These are phyloP conservation scores for Drosophila albomicans DNA, from an alignment of 1,140 invertebrate species.

Conservation along the genomic window DNA sequence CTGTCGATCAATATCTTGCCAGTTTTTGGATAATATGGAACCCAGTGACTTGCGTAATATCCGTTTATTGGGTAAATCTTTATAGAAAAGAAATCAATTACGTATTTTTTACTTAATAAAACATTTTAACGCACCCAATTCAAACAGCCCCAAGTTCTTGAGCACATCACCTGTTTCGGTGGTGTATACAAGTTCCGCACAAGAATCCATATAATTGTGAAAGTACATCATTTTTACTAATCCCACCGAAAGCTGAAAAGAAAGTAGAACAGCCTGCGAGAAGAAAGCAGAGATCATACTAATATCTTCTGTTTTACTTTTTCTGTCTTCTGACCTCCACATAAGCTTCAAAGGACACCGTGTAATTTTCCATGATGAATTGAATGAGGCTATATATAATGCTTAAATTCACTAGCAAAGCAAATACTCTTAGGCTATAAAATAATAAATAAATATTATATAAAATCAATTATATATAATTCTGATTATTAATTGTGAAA, in stretches of 20 bases:
- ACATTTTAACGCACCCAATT: constrained; percentile 42
- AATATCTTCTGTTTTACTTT: neutral
- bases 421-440: constrained; percentile 38
- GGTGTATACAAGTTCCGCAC: constrained; percentile 35
- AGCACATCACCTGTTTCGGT: constrained; percentile 56
- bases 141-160: constrained; percentile 54
- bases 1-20: constrained; percentile 59
- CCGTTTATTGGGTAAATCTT: constrained; percentile 47
- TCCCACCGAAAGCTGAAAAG: constrained; percentile 64
- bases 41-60: constrained; percentile 33
- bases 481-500: too few species aligned
- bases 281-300: too few species aligned
- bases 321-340: constrained; percentile 49
- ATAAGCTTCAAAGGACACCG: constrained; percentile 66
- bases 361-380: constrained; percentile 60
- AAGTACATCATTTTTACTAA: constrained; percentile 68
- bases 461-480: neutral
- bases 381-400: constrained; percentile 63
- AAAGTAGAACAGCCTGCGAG: constrained; percentile 57
- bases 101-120: too few species aligned
- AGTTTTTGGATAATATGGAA: constrained; percentile 49
- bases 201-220: constrained; percentile 38
- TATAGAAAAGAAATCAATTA: neutral
- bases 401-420: constrained; percentile 50
- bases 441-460: neutral